Evolutionary conservation across 2,888 invertebrate species (phyloP), one percentile per base, ranked within the genome.

Genomic region (Timema podura): DNA sequence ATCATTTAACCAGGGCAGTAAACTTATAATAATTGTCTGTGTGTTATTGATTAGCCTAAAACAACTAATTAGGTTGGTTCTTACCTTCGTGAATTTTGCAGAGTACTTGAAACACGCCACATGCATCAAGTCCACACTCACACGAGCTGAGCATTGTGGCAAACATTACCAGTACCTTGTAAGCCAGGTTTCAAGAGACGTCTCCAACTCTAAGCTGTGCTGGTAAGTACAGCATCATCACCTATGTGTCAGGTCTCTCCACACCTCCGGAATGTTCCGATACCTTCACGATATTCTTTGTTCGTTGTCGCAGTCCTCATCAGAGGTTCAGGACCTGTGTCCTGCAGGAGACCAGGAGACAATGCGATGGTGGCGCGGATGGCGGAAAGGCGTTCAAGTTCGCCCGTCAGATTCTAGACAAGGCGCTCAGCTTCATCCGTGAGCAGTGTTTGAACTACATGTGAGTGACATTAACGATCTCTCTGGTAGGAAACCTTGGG

Each of bases 61-160:
- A 16, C 48, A 16, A 13, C n/a, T 46, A 16, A 57, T 30, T 30
- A 30, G 30, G 30, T 30, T 30, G 30, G 30, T 30, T 30, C 30
- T 30, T 30, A 2, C 1, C 30, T 30, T 30, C 15, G 11, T 68
- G 65, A 69, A 65, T 73, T 64, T 76, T 79, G 45, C 79, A 86
- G 88, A 87, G 77, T 88, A 87, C 77, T 78, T 87, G 67, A 82
- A 83, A 73, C 84, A 87, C 76, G 87, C 87, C 0, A 82, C 85
- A 15, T 88, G 88, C 77, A 85, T 87, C 75, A 86, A 87, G 78
- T 83, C 83, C 67, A 86, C 87, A 3, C 83, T 87, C 59, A 84
- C 85, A 5, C 83, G 86, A 75, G 81, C 82, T 66, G 80, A 80
- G 46, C 84, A 85, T 74, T 87, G 87, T 76, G 86, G 86, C 6